Evolutionary conservation across 2,888 invertebrate genomes (phyloP), one percentile per base, ranked within the genome.

Genomic region (Corythucha ciliata): DNA sequence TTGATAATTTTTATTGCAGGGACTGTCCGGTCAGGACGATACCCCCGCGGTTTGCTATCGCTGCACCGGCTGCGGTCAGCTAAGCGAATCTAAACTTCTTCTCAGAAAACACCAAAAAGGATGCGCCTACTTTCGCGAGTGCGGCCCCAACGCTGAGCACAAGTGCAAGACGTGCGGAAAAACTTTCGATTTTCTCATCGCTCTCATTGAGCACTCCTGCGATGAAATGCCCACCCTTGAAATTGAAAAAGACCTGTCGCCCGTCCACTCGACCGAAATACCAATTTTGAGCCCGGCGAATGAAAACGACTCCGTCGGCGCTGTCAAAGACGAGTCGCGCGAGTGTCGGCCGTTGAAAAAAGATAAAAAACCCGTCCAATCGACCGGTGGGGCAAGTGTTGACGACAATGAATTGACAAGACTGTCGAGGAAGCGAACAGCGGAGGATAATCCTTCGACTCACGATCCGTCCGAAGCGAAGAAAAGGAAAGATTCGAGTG

Each of bases 141-240:
- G 47, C 24, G 48, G 48, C 7, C 40, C 48, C 1, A 39, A 47
- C 14, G 51, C 45, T 7, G 51, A 51, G n/a, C 40, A 52, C 22
- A 40, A 48, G 25, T 52, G 52, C 41, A 52, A 52, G 21, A 25
- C 52, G 6, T 52, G 52, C 33, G 4, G n/a, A 4, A 26, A 34
- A 6, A 26, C 27, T 12, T 52, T 47, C n/a, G 47, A 47, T 12
- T 32, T 21, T 34, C 33, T 52, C 20, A 42, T 52, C 20, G 52
- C 52, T 24, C 47, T 52, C 2, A 47, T 52, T 7, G 52, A 52
- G 20, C 52, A 52, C 33, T 40, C 47, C n/a, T 52, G 52, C 41
- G 47, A 47, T 18, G 56, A 56, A 27, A 56, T 56, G 56, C 56
- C 56, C 29, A 52, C 48, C 33, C 27, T 57, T 12, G 57, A 57